Base-by-base conservation (phyloP, 2,797 vertebrate genomes). In the Anolis apletophallus region DNA sequence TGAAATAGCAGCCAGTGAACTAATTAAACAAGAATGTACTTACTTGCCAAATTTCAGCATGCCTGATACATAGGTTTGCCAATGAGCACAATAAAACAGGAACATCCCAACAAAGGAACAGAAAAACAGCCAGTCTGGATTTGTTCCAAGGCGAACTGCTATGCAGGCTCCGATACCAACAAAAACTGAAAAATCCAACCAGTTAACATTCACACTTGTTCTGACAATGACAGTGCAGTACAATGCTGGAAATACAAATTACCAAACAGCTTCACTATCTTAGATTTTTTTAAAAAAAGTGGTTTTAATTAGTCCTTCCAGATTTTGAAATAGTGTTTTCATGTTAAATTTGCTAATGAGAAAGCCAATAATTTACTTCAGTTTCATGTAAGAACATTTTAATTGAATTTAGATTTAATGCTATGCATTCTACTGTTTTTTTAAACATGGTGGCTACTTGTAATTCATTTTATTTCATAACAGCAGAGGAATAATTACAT, bases 21-120 rank as follows among this genome's bases (percentile, higher is more conserved):
- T 26, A 78, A 54, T 72, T 78, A 87, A 91, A 52, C 87, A 88
- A 81, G 87, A 32, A 85, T 81, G 86, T 90, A 97, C 98, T 97
- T 96, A 99, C 99, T 97, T 96, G 95, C 98, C 98, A 91, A 99
- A 99, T 88, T 97, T 98, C 59, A 99, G 97, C 0, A 97, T 98
- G 87, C 99, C 99, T 0, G 98, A 99, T 78, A 99, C 98, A 0
- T 99, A 99, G 67, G 98, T 99, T 96, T 99, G 98, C 99, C 99
- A 99, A 94, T 99, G 99, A 85, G 99, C 99, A 90, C 98, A 99
- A 96, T 98, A 99, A 95, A 99, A 99, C 97, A 99, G 98, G 94
- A 99, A 99, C 97, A 98, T 97, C 85, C 98, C 98, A 84, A 99
- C 93, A 89, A 99, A 99, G 88, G 97, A 98, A 89, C 98, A 98